Base-by-base conservation (phyloP, 2,113 vertebrate species). In the Atlantisia rogersi region DNA sequence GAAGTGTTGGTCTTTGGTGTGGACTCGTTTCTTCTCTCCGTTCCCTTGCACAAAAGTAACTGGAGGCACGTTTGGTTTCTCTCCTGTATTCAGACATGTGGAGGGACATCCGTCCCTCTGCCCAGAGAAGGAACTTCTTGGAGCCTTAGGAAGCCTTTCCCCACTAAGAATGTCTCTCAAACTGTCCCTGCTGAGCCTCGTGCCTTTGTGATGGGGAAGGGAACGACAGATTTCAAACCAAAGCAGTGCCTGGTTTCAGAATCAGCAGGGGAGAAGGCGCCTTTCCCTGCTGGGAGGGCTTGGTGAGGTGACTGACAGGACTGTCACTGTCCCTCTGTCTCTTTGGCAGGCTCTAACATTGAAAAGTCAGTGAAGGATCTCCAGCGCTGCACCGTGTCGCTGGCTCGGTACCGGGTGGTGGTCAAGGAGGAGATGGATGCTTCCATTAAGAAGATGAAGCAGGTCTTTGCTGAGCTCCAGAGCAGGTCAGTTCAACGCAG, bases 301-400 rank as follows among this genome's bases (percentile, higher is more conserved):
- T 63, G 44, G 48, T 22, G 2, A 21, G 3, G 16, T 50, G 70
- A 56, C 65, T 21, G 74, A 22, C 62, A 1, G 22, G 44, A 37
- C 62, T 63, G 53, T n/a, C 46, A 6, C 28, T 63, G 62, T 63
- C 71, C 16, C 42, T 55, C 53, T 95, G 29, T 84, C 44, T 89
- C 70, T 93, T 19, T n/a, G 18, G 28, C 96, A 99, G 99, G 98
- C 89, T 96, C 99, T 32, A 99, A 98, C 88, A 99, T 99, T 10
- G 99, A 99, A 90, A 99, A 99, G 82, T 99, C 99, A 0, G 98
- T 99, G 95, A 99, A 99, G 97, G 99, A 99, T 97, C 98, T 99
- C 68, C 99, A 99, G 96, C 98, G 99, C 62, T 99, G 99, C 93
- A 99, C 98, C 4, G 99, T 98, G 6, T 99, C 99, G 1, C 98